Percentiles rank a stretch among this genome's conserved stretches.
Evolutionary conservation across 2,797 vertebrate genomes (phyloP).

Genomic region (Sternarchorhynchus goeldii): DNA sequence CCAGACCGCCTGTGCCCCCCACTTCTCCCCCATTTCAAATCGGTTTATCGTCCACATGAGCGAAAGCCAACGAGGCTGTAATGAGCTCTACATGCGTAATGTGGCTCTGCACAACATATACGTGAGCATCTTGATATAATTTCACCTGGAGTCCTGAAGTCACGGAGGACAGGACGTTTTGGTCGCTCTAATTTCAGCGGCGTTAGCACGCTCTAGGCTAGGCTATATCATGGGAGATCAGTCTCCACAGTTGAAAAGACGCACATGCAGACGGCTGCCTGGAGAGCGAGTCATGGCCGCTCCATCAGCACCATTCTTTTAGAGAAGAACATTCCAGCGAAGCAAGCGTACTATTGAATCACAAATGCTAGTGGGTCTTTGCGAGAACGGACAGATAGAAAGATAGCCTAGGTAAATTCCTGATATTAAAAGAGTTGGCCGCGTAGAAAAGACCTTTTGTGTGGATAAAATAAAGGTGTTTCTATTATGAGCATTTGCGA

Average conservation of each 20-base stretch:
- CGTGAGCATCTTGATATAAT: neutral
- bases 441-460: too few species aligned
- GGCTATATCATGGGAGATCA: slow-evolving; percentile 14
- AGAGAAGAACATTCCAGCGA: slow-evolving; percentile 37
- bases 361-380: too few species aligned
- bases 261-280: slow-evolving; percentile 14
- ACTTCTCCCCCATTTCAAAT: slow-evolving; percentile 38
- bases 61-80: slow-evolving; percentile 38
- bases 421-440: too few species aligned
- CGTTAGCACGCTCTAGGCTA: neutral
- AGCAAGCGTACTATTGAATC: slow-evolving; percentile 14
- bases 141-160: slow-evolving; percentile 2
- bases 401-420: too few species aligned
- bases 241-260: too few species aligned
- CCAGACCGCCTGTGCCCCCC: neutral
- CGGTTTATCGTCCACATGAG: slow-evolving; percentile 38
- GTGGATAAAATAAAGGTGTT: neutral
- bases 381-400: neutral
- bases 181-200: too few species aligned
- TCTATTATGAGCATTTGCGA: neutral
- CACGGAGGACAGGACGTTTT: too few species aligned
- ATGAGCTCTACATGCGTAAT: slow-evolving; percentile 2
- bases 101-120: neutral
- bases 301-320: slow-evolving; percentile 42
- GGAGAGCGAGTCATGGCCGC: slow-evolving; percentile 47